Conservation (phyloP, 2,797 vertebrate genomes). For the Liparis tanakae region DNA sequence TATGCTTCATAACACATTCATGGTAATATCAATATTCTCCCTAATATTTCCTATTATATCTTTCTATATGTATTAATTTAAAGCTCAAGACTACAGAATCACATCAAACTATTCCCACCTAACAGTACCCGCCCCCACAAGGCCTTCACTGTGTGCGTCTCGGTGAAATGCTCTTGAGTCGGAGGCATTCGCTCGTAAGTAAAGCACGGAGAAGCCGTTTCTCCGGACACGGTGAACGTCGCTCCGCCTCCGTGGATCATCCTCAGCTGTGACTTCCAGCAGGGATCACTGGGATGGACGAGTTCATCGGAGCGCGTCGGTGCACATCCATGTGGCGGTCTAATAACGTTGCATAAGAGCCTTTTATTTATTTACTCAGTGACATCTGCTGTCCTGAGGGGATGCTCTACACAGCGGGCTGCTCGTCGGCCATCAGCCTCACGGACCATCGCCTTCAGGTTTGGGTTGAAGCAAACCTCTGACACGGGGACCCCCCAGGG, state of each 20-base stretch:
- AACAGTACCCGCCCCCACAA: too few relatives aligned
- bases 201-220: conserved; percentile 9
- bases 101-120: too few relatives aligned
- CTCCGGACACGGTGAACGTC: not conserved
- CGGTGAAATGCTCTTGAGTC: not conserved
- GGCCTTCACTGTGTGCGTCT: not conserved
- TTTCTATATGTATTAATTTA: too few relatives aligned
- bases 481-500: too few relatives aligned
- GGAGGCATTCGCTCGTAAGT: not conserved
- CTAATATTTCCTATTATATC: too few relatives aligned
- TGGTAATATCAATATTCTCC: too few relatives aligned
- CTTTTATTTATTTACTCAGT: conserved; percentile 1
- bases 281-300: conserved; percentile 14
- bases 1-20: too few relatives aligned
- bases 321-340: conserved; percentile 21
- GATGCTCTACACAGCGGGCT: not conserved
- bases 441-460: not conserved
- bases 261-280: conserved; percentile 6
- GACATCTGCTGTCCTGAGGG: conserved; percentile 21
- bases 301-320: conserved; percentile 15
- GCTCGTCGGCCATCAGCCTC: not conserved
- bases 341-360: conserved; percentile 42
- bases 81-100: too few relatives aligned
- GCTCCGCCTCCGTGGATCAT: conserved; percentile 12
- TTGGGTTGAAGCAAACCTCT: not conserved